Evolutionary conservation across 1,140 invertebrate genomes (phyloP).

Genomic region (Acromyrmex heyeri): DNA sequence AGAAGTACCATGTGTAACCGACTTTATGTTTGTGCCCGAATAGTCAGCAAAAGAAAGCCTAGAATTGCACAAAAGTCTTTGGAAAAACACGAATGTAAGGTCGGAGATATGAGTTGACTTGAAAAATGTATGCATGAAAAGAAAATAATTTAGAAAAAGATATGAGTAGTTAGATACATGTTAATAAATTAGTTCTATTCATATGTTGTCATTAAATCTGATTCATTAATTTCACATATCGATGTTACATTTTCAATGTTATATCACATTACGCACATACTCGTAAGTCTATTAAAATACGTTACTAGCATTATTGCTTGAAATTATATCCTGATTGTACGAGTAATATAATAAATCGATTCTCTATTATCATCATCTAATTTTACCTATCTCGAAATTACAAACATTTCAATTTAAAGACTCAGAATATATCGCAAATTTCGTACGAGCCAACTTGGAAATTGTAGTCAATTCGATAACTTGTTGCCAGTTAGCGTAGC

Average conservation of each 20-base stretch:
- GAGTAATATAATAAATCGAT: conserved; percentile 28
- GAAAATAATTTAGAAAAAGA: conserved; percentile 22
- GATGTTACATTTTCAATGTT: neutral
- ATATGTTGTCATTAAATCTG: neutral
- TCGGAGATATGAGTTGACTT: neutral
- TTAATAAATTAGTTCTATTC: neutral
- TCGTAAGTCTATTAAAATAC: neutral
- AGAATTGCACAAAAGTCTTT: conserved; percentile 51
- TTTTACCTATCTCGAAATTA: conserved; percentile 29
- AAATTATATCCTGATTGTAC: neutral
- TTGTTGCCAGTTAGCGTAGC: conserved; percentile 65
- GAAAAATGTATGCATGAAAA: conserved; percentile 41
- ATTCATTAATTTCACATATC: neutral
- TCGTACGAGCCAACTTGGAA: neutral
- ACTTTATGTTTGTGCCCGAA: conserved; percentile 46
- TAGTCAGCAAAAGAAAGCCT: conserved; percentile 32
- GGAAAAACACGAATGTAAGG: neutral
- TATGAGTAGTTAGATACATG: neutral
- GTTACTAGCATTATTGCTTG: neutral
- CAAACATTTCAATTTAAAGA: neutral
- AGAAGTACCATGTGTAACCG: conserved; percentile 56
- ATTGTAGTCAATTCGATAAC: conserved; percentile 63
- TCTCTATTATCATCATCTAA: neutral
- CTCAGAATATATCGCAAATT: neutral
- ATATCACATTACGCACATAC: neutral